Evolutionary conservation across 2,797 vertebrate genomes (phyloP).

Genomic region (Tenualosa ilisha): DNA sequence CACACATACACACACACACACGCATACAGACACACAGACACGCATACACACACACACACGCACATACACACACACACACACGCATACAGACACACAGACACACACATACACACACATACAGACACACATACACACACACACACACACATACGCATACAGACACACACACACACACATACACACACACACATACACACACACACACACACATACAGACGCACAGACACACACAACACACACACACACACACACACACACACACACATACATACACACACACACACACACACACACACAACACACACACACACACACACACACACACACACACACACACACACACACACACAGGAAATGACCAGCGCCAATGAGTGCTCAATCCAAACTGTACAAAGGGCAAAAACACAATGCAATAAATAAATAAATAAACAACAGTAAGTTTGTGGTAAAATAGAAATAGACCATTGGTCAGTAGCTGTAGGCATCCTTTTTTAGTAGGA

Average conservation of each 20-base stretch:
- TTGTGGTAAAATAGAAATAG: no score
- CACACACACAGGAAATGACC: not conserved
- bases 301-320: not conserved
- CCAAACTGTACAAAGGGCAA: no score
- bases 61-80: not conserved
- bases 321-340: not conserved
- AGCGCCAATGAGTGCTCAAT: no score
- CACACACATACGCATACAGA: not conserved
- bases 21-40: not conserved
- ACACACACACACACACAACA: not conserved
- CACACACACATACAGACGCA: not conserved
- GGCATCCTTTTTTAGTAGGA: no score
- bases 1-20: no score
- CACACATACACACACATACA: not conserved
- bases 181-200: not conserved
- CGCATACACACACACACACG: no score
- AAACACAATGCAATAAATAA: no score
- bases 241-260: not conserved
- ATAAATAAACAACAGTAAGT: no score
- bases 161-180: not conserved
- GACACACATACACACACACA: not conserved
- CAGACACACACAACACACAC: not conserved
- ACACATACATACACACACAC: not conserved
- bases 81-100: not conserved
- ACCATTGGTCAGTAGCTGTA: no score